Percentiles rank a stretch among this genome's conserved stretches.
These are phyloP conservation scores for Potamarius usumacintae DNA, from an alignment of 2,113 vertebrate species.

Conservation along the genomic window DNA sequence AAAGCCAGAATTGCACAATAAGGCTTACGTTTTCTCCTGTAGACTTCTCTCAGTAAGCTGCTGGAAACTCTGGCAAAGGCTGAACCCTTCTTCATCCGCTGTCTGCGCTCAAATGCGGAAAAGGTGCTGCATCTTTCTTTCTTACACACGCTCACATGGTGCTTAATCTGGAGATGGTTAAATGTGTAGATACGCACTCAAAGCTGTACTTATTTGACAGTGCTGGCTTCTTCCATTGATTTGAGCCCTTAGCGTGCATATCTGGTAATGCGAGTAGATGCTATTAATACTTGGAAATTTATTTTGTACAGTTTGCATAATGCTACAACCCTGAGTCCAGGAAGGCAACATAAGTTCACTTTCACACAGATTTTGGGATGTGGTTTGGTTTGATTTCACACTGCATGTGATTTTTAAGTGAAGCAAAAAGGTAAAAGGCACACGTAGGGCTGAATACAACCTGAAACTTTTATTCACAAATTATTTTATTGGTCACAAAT, in stretches of 20 bases:
- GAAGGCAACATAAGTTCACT: not conserved
- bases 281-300: not conserved
- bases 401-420: not conserved
- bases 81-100: constrained; percentile 97
- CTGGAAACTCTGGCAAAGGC: constrained; percentile 88
- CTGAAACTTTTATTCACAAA: not conserved
- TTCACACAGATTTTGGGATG: not conserved
- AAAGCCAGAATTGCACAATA: not conserved
- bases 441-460: not conserved
- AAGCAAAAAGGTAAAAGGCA: not conserved
- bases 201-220: not conserved
- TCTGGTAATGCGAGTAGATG: not conserved
- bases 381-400: not conserved
- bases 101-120: constrained; percentile 94
- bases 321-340: not conserved
- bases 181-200: not conserved
- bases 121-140: constrained; percentile 75
- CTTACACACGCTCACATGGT: not conserved
- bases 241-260: not conserved
- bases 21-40: constrained; percentile 40
- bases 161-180: not conserved
- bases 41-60: constrained; percentile 92
- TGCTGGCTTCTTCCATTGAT: not conserved
- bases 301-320: not conserved
- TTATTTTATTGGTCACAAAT: not conserved